Percentiles rank a stretch among this genome's conserved stretches.
phyloP scores from a whole-genome alignment of 2,797 vertebrate genomes.

The Carduelis carduelis region DNA sequence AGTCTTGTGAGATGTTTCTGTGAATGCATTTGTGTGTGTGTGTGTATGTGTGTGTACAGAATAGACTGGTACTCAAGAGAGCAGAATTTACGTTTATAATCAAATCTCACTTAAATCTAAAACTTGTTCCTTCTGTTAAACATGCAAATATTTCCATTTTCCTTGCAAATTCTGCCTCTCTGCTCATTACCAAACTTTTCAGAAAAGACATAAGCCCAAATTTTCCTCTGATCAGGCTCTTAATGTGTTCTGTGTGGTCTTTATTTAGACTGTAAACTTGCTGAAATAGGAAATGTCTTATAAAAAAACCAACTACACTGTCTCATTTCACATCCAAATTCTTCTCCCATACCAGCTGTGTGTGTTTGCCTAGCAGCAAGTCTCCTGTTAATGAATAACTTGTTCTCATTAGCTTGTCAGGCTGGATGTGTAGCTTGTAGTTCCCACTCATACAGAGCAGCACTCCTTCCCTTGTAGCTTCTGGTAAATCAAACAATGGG shows the following conservation, averaged over 20 bases:
- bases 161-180: slow-evolving; percentile 4
- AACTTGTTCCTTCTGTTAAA: slow-evolving; percentile 31
- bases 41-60: not conserved
- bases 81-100: not conserved
- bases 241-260: slow-evolving; percentile 34
- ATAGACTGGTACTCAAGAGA: not conserved
- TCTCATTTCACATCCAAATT: slow-evolving; percentile 55
- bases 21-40: not conserved
- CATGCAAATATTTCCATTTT: slow-evolving; percentile 2
- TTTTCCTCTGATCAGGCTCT: slow-evolving; percentile 11
- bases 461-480: slow-evolving; percentile 3
- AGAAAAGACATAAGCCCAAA: not conserved
- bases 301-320: not conserved
- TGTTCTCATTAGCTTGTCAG: slow-evolving; percentile 48
- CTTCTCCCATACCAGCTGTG: slow-evolving; percentile 54
- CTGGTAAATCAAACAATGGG: slow-evolving; percentile 44
- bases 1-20: not conserved
- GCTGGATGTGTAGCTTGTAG: slow-evolving; percentile 8
- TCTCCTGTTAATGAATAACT: slow-evolving; percentile 64
- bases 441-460: not conserved
- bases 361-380: slow-evolving; percentile 63
- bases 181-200: slow-evolving; percentile 29
- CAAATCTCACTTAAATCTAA: slow-evolving; percentile 1
- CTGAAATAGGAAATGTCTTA: slow-evolving; percentile 49
- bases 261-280: slow-evolving; percentile 53